A percentile compares a stretch with the other conserved stretches of the same genome.
These are phyloP conservation scores for Carassius carassius DNA, from an alignment of 2,113 vertebrate genomes.

Conservation along the genomic window DNA sequence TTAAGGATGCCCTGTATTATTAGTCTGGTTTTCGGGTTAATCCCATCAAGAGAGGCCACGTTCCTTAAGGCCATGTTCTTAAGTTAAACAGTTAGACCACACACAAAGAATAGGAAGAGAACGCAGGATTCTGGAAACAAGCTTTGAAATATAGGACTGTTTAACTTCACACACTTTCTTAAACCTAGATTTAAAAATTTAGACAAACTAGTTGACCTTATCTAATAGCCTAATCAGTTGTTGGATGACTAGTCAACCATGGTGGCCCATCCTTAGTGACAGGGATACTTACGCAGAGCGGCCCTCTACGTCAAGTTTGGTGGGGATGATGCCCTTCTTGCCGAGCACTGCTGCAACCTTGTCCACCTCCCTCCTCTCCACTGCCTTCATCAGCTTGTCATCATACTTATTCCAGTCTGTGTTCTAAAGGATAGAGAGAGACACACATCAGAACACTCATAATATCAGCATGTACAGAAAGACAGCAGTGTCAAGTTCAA, in stretches of 20 bases:
- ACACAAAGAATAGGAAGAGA: not conserved
- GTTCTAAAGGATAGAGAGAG: conserved; percentile 68
- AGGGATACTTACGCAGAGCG: conserved; percentile 89
- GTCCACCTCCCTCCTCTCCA: conserved; percentile 92
- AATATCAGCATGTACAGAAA: conserved; percentile 9
- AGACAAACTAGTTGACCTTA: not conserved
- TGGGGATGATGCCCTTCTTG: conserved; percentile 91
- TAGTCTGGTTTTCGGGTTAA: conserved; percentile 7
- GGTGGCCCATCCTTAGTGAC: not conserved
- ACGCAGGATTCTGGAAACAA: not conserved
- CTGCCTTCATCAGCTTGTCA: conserved; percentile 96
- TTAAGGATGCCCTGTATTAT: conserved; percentile 1
- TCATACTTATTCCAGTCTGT: conserved; percentile 98
- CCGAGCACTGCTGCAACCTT: conserved; percentile 89
- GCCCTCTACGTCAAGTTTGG: conserved; percentile 93
- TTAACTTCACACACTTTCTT: not conserved
- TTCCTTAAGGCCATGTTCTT: not conserved
- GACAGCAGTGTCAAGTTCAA: conserved; percentile 7
- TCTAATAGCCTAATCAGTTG: not conserved
- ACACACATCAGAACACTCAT: conserved; percentile 27
- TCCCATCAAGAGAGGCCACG: not conserved
- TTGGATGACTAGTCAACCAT: not conserved
- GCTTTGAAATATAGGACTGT: not conserved
- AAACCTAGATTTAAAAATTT: not conserved
- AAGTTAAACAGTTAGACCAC: not conserved